Evolutionary conservation across 2,888 invertebrate genomes (phyloP), one percentile per base, ranked within the genome.

Genomic region (Amblyjoppa fuscipennis): DNA sequence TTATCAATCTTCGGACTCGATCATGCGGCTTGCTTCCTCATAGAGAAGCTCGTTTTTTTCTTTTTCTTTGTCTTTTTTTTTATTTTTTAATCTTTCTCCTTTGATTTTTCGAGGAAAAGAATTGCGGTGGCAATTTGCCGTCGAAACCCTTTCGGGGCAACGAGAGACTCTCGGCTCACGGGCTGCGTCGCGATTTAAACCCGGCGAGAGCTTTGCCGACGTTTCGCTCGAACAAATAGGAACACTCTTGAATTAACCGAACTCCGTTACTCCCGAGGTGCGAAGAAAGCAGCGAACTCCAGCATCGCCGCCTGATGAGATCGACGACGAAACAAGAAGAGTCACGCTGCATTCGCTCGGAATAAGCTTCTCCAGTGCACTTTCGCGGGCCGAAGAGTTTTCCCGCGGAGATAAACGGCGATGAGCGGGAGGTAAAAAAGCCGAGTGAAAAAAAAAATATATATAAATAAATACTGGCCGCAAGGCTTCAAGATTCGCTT

Each of bases 1-100:
- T 71, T 71, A 64, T 76, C 71, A 76, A 80, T 71, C 25, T 34
- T 71, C 64, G 34, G 70, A 45, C 71, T 71, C 56, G 3, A 75
- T 66, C 38, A 64, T 31, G 5, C 28, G 38, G 5, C 16, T 49
- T 53, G 49, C 45, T 34, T 59, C 45, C 45, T 45, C 13, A 45
- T 45, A 45, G 45, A 0, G 3, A 13, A 45, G 13, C 38, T 13
- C 45, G 2, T 13, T 45, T 45, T 45, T 45, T 45, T 69, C 13
- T 49, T 0, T 49, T 49, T 49, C 6, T 13, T 6, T n/a, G n/a
- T 20, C 20, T 53, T 53, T 20, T 13, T 13, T 45, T 13, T 13
- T 70, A 6, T 53, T 45, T 45, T 13, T 13, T 0, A 3, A 45
- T 45, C 31, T 61, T 34, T 61, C 11, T 31, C 31, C 61, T 61